A percentile compares a stretch with the other conserved stretches of the same genome.
Conservation (phyloP, 1,140 invertebrate genomes). For the Dryas iulia region DNA sequence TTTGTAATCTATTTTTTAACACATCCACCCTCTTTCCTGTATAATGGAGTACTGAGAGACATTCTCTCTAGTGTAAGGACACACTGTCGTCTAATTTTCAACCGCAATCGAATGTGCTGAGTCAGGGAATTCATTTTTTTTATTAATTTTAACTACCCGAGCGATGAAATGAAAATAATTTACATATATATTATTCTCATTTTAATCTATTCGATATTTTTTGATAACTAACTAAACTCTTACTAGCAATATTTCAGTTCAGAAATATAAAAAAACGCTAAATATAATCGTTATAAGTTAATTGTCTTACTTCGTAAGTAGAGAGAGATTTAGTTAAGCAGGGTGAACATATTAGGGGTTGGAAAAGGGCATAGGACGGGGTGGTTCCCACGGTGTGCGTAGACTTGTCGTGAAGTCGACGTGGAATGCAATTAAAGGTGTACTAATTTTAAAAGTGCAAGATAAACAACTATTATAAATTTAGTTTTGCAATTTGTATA, state of each 20-base stretch:
- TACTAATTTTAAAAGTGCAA: background rate
- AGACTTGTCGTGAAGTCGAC: background rate
- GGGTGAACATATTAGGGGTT: constrained; percentile 15
- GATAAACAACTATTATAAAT: background rate
- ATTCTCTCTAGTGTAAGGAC: too few species aligned
- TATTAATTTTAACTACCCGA: too few species aligned
- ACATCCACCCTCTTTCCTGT: too few species aligned
- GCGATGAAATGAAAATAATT: too few species aligned
- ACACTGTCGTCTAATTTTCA: too few species aligned
- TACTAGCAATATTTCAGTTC: background rate
- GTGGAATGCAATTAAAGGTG: constrained; percentile 6
- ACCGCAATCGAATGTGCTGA: too few species aligned
- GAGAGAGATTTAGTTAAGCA: background rate
- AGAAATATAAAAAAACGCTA: background rate
- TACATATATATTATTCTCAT: too few species aligned
- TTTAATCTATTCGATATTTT: too few species aligned
- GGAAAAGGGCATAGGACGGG: constrained; percentile 3
- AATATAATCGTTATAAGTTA: background rate
- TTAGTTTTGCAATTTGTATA: background rate
- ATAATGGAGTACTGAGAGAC: too few species aligned
- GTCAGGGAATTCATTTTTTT: too few species aligned
- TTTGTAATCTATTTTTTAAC: background rate
- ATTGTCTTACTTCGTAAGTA: background rate
- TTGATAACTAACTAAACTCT: too few species aligned
- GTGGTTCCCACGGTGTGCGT: constrained; percentile 25